These are phyloP conservation scores for Pithys albifrons DNA, from an alignment of 2,113 vertebrate species.

Conservation along the genomic window DNA sequence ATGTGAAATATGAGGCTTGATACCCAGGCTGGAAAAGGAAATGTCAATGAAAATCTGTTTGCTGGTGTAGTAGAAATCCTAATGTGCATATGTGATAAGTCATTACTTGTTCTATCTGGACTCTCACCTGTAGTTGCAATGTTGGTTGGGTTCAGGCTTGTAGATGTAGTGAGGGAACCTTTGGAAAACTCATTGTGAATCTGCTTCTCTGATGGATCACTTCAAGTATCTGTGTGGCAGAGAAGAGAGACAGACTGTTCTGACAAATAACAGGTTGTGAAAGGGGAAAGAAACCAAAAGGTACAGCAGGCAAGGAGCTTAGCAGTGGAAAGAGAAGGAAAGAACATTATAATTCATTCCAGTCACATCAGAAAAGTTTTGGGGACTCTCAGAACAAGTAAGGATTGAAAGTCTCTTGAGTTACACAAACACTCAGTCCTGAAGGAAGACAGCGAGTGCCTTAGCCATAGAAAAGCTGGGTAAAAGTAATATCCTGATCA, in stretches of 20 bases:
- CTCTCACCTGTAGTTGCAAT: neutral
- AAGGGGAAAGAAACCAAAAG: neutral
- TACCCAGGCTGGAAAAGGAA: neutral
- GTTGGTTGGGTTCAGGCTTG: neutral
- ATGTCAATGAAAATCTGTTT: neutral
- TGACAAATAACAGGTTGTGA: neutral
- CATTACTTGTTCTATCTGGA: neutral
- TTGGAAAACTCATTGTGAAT: neutral
- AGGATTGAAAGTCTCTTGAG: neutral
- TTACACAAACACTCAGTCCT: neutral
- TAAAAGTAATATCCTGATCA: conserved; percentile 14
- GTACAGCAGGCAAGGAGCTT: neutral
- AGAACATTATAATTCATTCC: neutral
- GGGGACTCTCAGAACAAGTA: neutral
- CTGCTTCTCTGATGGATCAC: neutral
- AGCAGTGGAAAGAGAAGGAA: neutral
- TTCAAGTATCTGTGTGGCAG: neutral
- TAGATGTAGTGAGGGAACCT: neutral
- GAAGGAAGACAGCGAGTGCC: neutral
- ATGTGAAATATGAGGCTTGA: conserved; percentile 44
- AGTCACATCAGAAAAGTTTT: neutral
- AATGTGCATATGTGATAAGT: neutral
- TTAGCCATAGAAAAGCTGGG: conserved; percentile 6
- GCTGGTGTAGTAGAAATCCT: neutral
- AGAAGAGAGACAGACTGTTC: neutral